Conservation (phyloP, 2,797 vertebrate genomes). For the Acipenser oxyrinchus region DNA sequence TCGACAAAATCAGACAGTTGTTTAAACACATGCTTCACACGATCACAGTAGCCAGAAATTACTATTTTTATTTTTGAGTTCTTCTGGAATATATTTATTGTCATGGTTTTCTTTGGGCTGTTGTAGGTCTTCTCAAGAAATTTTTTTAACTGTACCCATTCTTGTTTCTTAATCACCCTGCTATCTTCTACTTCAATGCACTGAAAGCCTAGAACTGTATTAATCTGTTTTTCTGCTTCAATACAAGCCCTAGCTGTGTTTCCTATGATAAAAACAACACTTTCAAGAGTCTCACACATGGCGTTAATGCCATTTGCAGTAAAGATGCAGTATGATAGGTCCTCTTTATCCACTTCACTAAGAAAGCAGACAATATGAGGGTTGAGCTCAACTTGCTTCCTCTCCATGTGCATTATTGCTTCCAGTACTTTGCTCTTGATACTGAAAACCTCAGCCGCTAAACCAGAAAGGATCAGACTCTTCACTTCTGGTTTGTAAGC, state of each 20-base stretch:
- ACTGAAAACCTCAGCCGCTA: slow-evolving; percentile 47
- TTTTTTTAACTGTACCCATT: slow-evolving; percentile 50
- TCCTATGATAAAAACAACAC: slow-evolving; percentile 45
- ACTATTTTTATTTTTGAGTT: slow-evolving; percentile 31
- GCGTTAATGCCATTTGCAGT: slow-evolving; percentile 51
- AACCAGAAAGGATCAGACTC: slow-evolving; percentile 53
- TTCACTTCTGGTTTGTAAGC: slow-evolving; percentile 38
- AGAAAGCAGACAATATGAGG: slow-evolving; percentile 57
- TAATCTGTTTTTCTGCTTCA: slow-evolving; percentile 57
- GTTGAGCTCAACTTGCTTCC: slow-evolving; percentile 34
- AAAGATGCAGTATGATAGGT: slow-evolving; percentile 59
- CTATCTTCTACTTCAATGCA: slow-evolving; percentile 46
- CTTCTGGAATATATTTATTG: slow-evolving; percentile 27
- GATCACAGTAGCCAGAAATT: slow-evolving; percentile 52
- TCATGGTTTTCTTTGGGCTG: slow-evolving; percentile 34
- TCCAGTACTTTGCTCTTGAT: slow-evolving; percentile 61
- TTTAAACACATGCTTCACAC: slow-evolving; percentile 45
- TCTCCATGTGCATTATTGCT: slow-evolving; percentile 33
- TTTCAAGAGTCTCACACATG: slow-evolving; percentile 44
- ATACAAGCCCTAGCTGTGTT: slow-evolving; percentile 35
- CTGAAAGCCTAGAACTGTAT: slow-evolving; percentile 29
- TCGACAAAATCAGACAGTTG: slow-evolving; percentile 53
- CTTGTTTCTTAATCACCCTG: slow-evolving; percentile 33
- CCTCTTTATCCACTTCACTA: slow-evolving; percentile 36
- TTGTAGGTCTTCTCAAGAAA: slow-evolving; percentile 36